phyloP scores from a whole-genome alignment of 2,888 invertebrate genomes.

The Synergus umbraculus region DNA sequence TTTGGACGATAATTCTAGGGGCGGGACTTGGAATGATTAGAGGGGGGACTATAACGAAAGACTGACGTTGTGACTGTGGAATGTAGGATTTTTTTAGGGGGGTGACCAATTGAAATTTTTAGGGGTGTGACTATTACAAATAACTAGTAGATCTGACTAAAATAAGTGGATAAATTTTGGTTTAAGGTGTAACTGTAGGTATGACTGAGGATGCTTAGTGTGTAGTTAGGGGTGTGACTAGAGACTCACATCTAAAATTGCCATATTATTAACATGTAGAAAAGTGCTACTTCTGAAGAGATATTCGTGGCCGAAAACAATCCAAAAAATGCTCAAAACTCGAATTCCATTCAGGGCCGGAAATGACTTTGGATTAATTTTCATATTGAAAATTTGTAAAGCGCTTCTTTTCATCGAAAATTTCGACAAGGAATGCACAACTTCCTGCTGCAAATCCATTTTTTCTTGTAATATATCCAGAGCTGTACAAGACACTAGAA shows the following conservation, averaged over 20 bases:
- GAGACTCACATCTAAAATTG: not conserved
- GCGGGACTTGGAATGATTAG: too few relatives aligned
- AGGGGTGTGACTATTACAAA: too few relatives aligned
- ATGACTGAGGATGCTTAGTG: too few relatives aligned
- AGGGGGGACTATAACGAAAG: too few relatives aligned
- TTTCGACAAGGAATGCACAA: conserved; percentile 57
- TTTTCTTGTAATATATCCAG: conserved; percentile 51
- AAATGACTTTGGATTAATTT: conserved; percentile 64
- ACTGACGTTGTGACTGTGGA: too few relatives aligned
- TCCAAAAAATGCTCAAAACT: conserved; percentile 78
- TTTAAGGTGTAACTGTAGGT: too few relatives aligned
- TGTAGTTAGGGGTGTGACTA: too few relatives aligned
- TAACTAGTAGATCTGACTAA: too few relatives aligned
- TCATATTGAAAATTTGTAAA: conserved; percentile 69
- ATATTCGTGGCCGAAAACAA: conserved; percentile 76
- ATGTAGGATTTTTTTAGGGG: too few relatives aligned
- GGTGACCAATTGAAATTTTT: too few relatives aligned
- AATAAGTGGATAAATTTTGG: too few relatives aligned
- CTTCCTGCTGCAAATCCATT: not conserved
- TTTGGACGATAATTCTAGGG: too few relatives aligned
- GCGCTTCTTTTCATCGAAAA: conserved; percentile 76
- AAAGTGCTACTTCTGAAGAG: not conserved
- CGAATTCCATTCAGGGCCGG: conserved; percentile 79
- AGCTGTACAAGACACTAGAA: conserved; percentile 60
- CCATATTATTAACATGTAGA: not conserved